Percentiles rank a stretch among this genome's conserved stretches.
phyloP scores from a whole-genome alignment of 2,113 vertebrate genomes.

The Kryptolebias marmoratus region DNA sequence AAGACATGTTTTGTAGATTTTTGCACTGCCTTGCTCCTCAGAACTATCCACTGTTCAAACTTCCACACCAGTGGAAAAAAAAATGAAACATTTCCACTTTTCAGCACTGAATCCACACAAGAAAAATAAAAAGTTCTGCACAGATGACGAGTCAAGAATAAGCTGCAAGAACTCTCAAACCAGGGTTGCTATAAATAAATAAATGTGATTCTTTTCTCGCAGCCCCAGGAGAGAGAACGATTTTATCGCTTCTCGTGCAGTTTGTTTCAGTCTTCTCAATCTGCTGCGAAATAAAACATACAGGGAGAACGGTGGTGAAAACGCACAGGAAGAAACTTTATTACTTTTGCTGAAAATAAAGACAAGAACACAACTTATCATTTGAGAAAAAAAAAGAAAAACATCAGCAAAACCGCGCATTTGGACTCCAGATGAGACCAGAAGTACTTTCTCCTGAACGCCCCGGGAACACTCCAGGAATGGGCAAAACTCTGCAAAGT shows the following conservation, averaged over 20 bases:
- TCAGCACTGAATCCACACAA: too few species aligned
- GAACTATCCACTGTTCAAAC: too few species aligned
- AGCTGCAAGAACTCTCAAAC: too few species aligned
- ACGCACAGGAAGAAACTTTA: slow-evolving; percentile 56
- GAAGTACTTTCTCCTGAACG: not conserved
- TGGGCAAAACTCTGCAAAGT: slow-evolving; percentile 20
- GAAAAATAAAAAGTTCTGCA: too few species aligned
- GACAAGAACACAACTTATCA: slow-evolving; percentile 21
- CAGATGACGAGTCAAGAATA: too few species aligned
- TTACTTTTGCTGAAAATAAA: slow-evolving; percentile 52
- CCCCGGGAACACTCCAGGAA: not conserved
- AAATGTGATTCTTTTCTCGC: too few species aligned
- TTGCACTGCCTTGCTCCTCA: too few species aligned
- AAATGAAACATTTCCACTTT: too few species aligned
- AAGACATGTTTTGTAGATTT: too few species aligned
- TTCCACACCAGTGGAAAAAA: too few species aligned
- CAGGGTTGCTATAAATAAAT: too few species aligned
- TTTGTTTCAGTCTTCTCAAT: not conserved
- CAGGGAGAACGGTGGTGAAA: slow-evolving; percentile 6
- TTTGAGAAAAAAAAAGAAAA: slow-evolving; percentile 36
- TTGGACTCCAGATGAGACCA: slow-evolving; percentile 4
- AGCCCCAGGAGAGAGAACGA: too few species aligned
- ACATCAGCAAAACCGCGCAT: not conserved
- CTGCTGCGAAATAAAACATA: not conserved
- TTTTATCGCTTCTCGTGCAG: not conserved